Conservation (phyloP, 2,888 invertebrate species). For the Tachina grossa region DNA sequence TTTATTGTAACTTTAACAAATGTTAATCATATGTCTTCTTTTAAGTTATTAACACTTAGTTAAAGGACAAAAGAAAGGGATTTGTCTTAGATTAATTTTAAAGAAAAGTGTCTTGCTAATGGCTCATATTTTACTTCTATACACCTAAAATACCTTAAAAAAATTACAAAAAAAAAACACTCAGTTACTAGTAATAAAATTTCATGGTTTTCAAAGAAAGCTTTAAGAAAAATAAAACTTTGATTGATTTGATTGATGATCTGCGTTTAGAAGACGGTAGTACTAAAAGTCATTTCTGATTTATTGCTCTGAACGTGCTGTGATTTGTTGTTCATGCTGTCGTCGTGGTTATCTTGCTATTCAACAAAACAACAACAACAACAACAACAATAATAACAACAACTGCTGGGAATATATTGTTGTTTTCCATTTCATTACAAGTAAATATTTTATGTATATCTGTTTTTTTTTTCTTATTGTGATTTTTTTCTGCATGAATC, state of each 20-base stretch:
- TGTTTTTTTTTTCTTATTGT: conserved; percentile 4
- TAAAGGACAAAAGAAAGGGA: not conserved
- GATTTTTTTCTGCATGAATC: not conserved
- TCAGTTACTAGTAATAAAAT: not conserved
- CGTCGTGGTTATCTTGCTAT: not conserved
- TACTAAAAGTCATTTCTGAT: conserved; percentile 72
- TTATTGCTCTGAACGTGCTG: conserved; percentile 71
- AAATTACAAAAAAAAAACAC: not conserved
- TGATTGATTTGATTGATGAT: conserved; percentile 74
- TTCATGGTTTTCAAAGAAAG: not conserved
- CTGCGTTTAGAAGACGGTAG: conserved; percentile 64
- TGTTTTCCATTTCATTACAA: conserved; percentile 16
- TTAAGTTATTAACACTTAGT: not conserved
- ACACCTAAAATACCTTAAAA: not conserved
- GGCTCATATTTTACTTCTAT: not conserved
- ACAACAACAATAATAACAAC: not conserved
- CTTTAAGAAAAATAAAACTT: conserved; percentile 56
- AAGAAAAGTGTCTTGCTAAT: not conserved
- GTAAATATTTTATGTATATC: conserved; percentile 4
- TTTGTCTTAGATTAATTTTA: not conserved
- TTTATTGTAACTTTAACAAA: not conserved
- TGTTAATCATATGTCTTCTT: not conserved
- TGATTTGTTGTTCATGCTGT: conserved; percentile 57
- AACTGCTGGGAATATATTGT: not conserved
- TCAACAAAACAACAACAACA: conserved; percentile 20